Percentiles rank a stretch among this genome's conserved stretches.
These are phyloP conservation scores for Aphelocoma coerulescens DNA, from an alignment of 2,113 vertebrate species.

Conservation along the genomic window DNA sequence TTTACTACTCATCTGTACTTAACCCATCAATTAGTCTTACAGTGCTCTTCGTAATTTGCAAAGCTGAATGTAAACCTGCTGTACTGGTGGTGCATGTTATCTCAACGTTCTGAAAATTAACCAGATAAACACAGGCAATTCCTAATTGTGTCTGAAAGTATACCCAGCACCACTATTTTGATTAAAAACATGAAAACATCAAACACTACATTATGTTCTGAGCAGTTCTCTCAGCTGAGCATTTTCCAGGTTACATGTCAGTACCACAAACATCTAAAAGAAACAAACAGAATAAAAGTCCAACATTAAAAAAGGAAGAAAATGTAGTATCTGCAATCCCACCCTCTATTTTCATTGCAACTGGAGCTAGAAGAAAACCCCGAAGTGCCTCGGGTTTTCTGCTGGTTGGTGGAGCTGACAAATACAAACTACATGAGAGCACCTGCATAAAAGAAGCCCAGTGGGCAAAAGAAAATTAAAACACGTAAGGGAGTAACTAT, in stretches of 20 bases:
- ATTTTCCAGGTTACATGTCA: neutral
- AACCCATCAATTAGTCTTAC: neutral
- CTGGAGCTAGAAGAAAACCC: neutral
- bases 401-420: neutral
- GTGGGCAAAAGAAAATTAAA: neutral
- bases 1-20: neutral
- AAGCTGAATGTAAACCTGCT: neutral
- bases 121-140: neutral
- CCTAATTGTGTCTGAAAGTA: neutral
- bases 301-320: neutral
- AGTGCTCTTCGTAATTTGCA: neutral
- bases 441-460: neutral
- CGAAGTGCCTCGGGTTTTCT: neutral
- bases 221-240: neutral
- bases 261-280: neutral
- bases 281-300: neutral
- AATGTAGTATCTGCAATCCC: neutral
- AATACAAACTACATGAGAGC: neutral
- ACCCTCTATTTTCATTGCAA: neutral
- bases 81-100: neutral
- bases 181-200: neutral
- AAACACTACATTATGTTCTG: neutral
- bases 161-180: neutral
- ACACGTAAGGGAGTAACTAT: neutral
- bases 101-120: neutral